phyloP scores from a whole-genome alignment of 2,797 vertebrate species.

The Pampus argenteus region DNA sequence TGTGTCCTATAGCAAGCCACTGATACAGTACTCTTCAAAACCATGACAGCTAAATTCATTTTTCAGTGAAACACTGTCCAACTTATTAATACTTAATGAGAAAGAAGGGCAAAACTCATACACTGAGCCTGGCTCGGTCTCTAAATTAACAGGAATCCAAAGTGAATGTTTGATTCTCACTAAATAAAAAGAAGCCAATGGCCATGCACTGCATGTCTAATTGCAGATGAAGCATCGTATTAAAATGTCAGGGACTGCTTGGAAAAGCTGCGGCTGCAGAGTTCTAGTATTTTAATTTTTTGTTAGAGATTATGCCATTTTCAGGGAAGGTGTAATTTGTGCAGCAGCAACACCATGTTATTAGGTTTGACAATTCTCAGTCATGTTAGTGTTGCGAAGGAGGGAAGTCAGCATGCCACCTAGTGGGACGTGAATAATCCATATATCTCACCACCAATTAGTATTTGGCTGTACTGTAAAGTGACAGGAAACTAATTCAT shows the following conservation, averaged over 20 bases:
- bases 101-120: slow-evolving; percentile 42
- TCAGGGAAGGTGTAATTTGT: slow-evolving; percentile 78
- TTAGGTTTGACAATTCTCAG: slow-evolving; percentile 78
- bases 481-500: slow-evolving; percentile 81
- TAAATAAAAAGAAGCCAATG: slow-evolving; percentile 77
- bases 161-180: slow-evolving; percentile 72
- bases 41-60: slow-evolving; percentile 66
- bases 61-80: slow-evolving; percentile 57
- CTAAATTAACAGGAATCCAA: slow-evolving; percentile 66
- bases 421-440: slow-evolving; percentile 79
- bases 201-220: slow-evolving; percentile 77
- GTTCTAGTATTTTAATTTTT: slow-evolving; percentile 68
- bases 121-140: slow-evolving; percentile 28
- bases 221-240: slow-evolving; percentile 81
- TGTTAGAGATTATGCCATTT: slow-evolving; percentile 73
- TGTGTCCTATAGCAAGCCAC: slow-evolving; percentile 29
- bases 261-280: slow-evolving; percentile 54
- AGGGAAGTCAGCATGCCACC: slow-evolving; percentile 76
- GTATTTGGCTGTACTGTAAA: slow-evolving; percentile 77
- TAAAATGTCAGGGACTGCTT: slow-evolving; percentile 74
- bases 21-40: slow-evolving; percentile 49
- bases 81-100: slow-evolving; percentile 67
- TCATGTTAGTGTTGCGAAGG: slow-evolving; percentile 73
- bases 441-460: slow-evolving; percentile 82
- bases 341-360: slow-evolving; percentile 75